Percentiles rank a stretch among this genome's conserved stretches.
These are phyloP conservation scores for Montipora foliosa DNA, from an alignment of 64 coral and sea anemone genomes.

Conservation along the genomic window DNA sequence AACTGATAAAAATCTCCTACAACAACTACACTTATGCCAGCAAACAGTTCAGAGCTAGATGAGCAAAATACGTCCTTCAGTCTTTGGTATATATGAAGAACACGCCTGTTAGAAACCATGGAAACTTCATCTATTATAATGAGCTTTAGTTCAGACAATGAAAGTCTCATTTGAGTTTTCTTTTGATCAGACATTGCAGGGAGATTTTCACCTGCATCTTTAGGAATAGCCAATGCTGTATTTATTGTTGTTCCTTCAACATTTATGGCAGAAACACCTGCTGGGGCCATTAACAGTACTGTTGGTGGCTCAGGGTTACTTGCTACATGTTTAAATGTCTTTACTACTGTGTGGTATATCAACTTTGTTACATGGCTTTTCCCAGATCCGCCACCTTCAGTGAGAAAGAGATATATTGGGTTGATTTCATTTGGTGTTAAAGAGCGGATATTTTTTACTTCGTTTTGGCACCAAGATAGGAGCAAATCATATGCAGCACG, in stretches of 20 bases:
- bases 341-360: constrained; percentile 62
- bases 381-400: constrained; percentile 28
- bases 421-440: constrained; percentile 17
- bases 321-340: constrained; percentile 23
- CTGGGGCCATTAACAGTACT: constrained; percentile 51
- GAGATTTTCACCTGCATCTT: constrained; percentile 50
- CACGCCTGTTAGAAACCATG: constrained; percentile 53
- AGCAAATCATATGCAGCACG: constrained; percentile 21
- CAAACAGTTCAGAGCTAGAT: constrained; percentile 28
- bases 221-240: constrained; percentile 19
- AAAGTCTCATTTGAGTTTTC: constrained; percentile 25
- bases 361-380: constrained; percentile 52
- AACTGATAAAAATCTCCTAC: background rate
- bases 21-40: constrained; percentile 45
- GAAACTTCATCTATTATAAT: constrained; percentile 73
- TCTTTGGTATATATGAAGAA: background rate
- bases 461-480: constrained; percentile 24
- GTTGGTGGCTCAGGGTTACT: constrained; percentile 39
- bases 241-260: constrained; percentile 29
- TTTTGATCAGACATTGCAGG: background rate
- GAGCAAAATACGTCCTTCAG: constrained; percentile 58
- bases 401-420: constrained; percentile 50
- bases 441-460: constrained; percentile 20
- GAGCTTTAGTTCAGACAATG: constrained; percentile 45
- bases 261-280: constrained; percentile 31